A percentile compares a stretch with the other conserved stretches of the same genome.
These are phyloP conservation scores for Hydra vulgaris DNA, from an alignment of 30 jellyfish, hydroid and myxozoan genomes.

Conservation along the genomic window DNA sequence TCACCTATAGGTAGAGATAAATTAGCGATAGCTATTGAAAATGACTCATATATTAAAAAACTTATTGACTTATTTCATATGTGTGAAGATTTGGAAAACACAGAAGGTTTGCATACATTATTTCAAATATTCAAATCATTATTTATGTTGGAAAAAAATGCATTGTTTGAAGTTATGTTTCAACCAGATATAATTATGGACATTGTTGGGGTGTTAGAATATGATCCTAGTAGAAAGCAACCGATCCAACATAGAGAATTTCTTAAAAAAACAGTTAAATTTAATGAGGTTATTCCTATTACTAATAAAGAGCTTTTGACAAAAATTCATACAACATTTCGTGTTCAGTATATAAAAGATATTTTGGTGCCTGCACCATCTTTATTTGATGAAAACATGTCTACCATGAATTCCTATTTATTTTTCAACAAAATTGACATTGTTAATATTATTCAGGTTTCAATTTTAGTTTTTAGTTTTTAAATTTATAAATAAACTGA, in stretches of 20 bases:
- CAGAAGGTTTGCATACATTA: conserved; percentile 77
- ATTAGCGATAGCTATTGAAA: conserved; percentile 65
- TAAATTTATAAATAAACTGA: no score
- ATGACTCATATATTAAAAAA: conserved; percentile 67
- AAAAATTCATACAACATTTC: conserved; percentile 73
- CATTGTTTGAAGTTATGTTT: conserved; percentile 75
- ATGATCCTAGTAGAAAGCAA: conserved; percentile 71
- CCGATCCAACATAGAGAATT: conserved; percentile 71
- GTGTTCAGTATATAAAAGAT: conserved; percentile 90
- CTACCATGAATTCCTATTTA: conserved; percentile 82
- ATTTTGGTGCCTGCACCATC: conserved; percentile 89
- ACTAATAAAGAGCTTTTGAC: conserved; percentile 57
- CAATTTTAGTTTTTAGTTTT: no score
- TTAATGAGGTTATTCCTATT: conserved; percentile 84
- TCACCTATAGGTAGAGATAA: conserved; percentile 56
- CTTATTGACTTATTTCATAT: conserved; percentile 69
- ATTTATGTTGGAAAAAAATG: conserved; percentile 65
- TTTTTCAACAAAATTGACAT: conserved; percentile 80
- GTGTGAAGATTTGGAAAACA: conserved; percentile 91
- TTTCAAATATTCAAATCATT: conserved; percentile 75
- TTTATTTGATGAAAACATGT: conserved; percentile 83
- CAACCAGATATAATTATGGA: conserved; percentile 68
- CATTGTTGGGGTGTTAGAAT: conserved; percentile 81
- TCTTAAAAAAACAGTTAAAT: conserved; percentile 50
- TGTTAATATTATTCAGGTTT: conserved; percentile 88